Evolutionary conservation across 2,113 vertebrate genomes (phyloP).

Genomic region (Phalacrocorax carbo): DNA sequence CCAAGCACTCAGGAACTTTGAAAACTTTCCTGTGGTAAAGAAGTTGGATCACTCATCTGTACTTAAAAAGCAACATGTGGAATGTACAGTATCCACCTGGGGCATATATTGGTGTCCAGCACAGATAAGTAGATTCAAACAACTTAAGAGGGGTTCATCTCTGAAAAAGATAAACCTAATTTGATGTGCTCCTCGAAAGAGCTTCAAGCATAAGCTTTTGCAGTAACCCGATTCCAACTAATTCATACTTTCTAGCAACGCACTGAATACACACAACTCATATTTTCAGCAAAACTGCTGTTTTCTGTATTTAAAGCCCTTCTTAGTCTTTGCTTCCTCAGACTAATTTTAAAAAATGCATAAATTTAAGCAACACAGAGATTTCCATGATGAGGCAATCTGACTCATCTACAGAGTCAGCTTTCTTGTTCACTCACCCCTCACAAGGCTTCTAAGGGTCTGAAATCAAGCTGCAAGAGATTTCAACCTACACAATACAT

Average conservation of each 20-base stretch:
- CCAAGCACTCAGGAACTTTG: not conserved
- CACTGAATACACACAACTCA: not conserved
- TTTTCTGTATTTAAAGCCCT: not conserved
- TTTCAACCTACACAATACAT: not conserved
- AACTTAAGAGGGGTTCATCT: not conserved
- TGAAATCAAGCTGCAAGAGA: not conserved
- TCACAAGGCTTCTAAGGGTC: not conserved
- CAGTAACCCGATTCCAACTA: not conserved
- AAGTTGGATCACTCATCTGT: not conserved
- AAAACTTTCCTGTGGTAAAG: not conserved
- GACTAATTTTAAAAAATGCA: not conserved
- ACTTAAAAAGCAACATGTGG: not conserved
- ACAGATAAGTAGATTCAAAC: not conserved
- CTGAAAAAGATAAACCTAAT: not conserved
- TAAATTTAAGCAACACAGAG: not conserved
- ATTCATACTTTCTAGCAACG: not conserved
- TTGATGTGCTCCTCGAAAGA: not conserved
- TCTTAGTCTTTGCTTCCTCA: not conserved
- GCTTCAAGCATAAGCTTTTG: not conserved
- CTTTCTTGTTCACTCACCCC: not conserved
- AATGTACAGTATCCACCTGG: not conserved
- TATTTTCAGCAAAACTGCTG: not conserved
- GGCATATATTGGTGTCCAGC: not conserved
- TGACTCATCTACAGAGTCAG: conserved; percentile 1
- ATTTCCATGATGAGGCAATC: not conserved